phyloP scores from a whole-genome alignment of 2,888 invertebrate species.

The Megastigmus dorsalis region DNA sequence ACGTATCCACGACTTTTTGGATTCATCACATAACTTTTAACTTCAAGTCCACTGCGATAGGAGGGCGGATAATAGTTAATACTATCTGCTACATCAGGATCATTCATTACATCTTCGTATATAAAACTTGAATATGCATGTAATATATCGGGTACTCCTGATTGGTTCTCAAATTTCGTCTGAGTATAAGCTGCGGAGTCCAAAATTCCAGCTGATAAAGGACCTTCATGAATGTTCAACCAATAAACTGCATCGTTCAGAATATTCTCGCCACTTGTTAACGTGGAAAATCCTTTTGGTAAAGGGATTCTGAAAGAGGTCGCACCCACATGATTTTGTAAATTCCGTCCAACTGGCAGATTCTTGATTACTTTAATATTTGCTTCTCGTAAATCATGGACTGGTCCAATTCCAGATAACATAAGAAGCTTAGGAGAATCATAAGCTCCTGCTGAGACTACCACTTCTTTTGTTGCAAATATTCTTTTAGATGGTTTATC shows the following conservation, averaged over 20 bases:
- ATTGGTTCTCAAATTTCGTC: background rate
- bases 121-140: too few relatives aligned
- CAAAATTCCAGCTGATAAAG: too few relatives aligned
- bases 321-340: conserved; percentile 3
- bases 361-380: conserved; percentile 8
- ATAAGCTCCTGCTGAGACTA: background rate
- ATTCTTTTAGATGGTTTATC: too few relatives aligned
- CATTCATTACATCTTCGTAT: too few relatives aligned
- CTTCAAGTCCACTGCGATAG: background rate
- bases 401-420: conserved; percentile 22
- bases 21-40: too few relatives aligned
- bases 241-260: too few relatives aligned
- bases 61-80: too few relatives aligned
- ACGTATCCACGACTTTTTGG: background rate
- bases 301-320: background rate
- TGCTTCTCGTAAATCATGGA: background rate
- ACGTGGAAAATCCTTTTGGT: background rate
- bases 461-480: too few relatives aligned
- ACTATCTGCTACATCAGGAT: too few relatives aligned
- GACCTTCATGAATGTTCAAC: too few relatives aligned
- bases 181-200: too few relatives aligned
- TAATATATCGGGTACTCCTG: background rate
- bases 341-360: conserved; percentile 15
- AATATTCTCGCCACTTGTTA: background rate
- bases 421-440: conserved; percentile 34